phyloP scores from a whole-genome alignment of 1,140 invertebrate genomes.

The Diuraphis noxia region DNA sequence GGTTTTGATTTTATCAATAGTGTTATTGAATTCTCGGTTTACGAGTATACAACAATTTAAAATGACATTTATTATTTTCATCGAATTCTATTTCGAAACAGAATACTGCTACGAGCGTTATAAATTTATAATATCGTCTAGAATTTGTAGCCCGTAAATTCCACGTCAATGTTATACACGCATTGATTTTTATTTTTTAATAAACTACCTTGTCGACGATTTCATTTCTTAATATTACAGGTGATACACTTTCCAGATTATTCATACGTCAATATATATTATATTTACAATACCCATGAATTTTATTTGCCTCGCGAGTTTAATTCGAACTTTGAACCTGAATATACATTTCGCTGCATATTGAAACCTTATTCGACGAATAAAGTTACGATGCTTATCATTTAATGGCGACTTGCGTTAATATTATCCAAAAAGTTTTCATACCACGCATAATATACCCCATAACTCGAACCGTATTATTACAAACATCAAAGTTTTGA shows the following conservation, averaged over 20 bases:
- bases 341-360: not conserved
- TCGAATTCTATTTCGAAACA: not conserved
- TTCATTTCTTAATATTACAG: not conserved
- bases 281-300: not conserved
- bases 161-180: not conserved
- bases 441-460: not conserved
- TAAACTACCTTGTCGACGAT: not conserved
- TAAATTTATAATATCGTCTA: not conserved
- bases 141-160: not conserved
- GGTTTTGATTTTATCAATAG: slow-evolving; percentile 22
- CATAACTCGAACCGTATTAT: not conserved
- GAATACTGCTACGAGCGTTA: not conserved
- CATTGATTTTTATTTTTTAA: slow-evolving; percentile 19
- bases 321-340: not conserved
- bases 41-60: slow-evolving; percentile 14
- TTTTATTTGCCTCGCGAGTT: not conserved
- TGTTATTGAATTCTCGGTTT: not conserved
- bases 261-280: not conserved
- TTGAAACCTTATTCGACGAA: not conserved
- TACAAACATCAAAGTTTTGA: slow-evolving; percentile 26
- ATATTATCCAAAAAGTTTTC: not conserved
- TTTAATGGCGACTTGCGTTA: not conserved
- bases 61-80: not conserved
- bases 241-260: not conserved
- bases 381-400: slow-evolving; percentile 16